Evolutionary conservation across 1,140 invertebrate species (phyloP).

Genomic region (Delia radicum): DNA sequence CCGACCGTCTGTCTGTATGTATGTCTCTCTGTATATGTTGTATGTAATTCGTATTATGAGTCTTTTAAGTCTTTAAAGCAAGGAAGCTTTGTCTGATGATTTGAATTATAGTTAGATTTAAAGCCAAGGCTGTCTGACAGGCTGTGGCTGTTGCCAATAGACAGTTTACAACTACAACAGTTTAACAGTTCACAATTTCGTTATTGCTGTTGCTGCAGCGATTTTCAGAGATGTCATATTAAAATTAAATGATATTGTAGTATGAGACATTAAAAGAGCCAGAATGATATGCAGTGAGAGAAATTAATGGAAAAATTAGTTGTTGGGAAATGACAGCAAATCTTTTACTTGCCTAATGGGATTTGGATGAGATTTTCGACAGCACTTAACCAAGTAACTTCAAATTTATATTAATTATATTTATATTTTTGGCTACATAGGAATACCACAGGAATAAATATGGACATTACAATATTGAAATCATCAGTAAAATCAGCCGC

Average conservation of each 20-base stretch:
- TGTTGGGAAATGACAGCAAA: too few relatives aligned
- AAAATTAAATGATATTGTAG: constrained; percentile 21
- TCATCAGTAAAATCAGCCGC: too few relatives aligned
- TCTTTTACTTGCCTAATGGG: too few relatives aligned
- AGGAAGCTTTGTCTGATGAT: constrained; percentile 21
- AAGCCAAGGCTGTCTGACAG: constrained; percentile 13
- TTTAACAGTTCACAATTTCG: constrained; percentile 15
- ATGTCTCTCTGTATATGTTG: neutral
- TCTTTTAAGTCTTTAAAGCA: neutral
- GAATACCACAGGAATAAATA: too few relatives aligned
- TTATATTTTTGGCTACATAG: too few relatives aligned
- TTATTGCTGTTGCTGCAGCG: neutral
- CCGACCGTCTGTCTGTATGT: neutral
- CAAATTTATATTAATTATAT: too few relatives aligned
- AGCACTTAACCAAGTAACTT: too few relatives aligned
- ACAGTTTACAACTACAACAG: constrained; percentile 15
- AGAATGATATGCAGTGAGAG: too few relatives aligned
- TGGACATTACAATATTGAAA: too few relatives aligned
- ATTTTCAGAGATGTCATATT: constrained; percentile 23
- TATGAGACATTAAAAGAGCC: neutral
- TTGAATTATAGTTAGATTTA: constrained; percentile 16
- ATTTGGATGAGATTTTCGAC: too few relatives aligned
- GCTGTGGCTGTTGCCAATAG: neutral
- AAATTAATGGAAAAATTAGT: too few relatives aligned
- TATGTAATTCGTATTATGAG: neutral